These are phyloP conservation scores for Typhlichthys eigenmanni DNA, from an alignment of 2,797 vertebrate genomes.

Conservation along the genomic window DNA sequence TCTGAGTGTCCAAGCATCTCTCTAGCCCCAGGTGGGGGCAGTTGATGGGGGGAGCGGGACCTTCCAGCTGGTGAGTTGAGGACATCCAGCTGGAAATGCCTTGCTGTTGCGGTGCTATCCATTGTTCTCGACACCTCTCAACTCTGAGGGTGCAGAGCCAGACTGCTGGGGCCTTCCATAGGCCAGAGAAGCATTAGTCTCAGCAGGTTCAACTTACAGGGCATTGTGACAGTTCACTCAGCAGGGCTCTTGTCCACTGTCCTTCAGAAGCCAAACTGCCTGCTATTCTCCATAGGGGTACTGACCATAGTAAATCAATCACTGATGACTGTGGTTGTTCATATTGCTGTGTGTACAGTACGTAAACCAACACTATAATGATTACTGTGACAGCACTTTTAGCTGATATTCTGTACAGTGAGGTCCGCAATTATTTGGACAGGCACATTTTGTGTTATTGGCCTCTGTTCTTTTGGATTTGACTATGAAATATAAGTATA, in stretches of 20 bases:
- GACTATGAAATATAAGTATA: no score
- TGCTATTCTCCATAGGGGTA: neutral
- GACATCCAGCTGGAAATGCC: conserved; percentile 9
- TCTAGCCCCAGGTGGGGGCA: conserved; percentile 7
- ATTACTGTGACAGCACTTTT: no score
- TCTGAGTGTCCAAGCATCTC: conserved; percentile 16
- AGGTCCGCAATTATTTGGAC: no score
- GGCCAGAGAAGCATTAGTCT: conserved; percentile 2
- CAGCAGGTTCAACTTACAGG: no score
- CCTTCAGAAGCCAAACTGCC: neutral
- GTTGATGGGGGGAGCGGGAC: conserved; percentile 13
- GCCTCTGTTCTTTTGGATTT: no score
- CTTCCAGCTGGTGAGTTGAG: conserved; percentile 24
- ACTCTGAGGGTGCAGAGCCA: neutral
- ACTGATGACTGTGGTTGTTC: no score
- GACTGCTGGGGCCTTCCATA: conserved; percentile 8
- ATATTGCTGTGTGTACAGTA: no score
- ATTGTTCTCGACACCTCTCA: conserved; percentile 16
- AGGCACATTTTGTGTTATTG: no score
- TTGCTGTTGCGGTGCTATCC: neutral
- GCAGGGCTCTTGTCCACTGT: neutral
- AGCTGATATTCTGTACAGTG: no score
- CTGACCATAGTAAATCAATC: neutral
- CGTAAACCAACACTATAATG: no score
- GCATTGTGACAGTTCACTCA: neutral